Evolutionary conservation across 2,888 invertebrate genomes (phyloP).

Genomic region (Caenorhabditis sulstoni): DNA sequence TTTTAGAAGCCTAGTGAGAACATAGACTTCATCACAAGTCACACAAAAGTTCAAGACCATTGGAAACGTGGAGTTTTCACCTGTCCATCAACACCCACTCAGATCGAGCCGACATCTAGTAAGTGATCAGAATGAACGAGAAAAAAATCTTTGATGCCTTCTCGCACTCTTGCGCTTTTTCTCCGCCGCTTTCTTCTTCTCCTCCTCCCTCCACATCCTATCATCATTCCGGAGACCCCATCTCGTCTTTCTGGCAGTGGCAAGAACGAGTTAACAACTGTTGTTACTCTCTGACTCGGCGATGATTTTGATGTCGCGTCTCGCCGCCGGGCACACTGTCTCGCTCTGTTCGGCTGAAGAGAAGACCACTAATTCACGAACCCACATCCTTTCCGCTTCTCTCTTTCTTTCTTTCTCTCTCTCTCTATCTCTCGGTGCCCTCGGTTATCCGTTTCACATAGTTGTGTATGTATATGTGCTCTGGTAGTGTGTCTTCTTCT

Average conservation of each 20-base stretch:
- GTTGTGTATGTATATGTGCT: slow-evolving; percentile 18
- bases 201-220: neutral
- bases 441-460: slow-evolving; percentile 58
- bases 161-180: neutral
- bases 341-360: slow-evolving; percentile 10
- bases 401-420: too few species aligned
- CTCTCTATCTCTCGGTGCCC: slow-evolving; percentile 16
- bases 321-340: slow-evolving; percentile 23
- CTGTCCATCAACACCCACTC: slow-evolving; percentile 48
- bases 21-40: neutral
- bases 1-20: too few species aligned
- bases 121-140: slow-evolving; percentile 31
- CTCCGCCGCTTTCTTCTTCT: slow-evolving; percentile 1
- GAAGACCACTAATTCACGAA: slow-evolving; percentile 60
- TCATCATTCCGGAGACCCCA: neutral
- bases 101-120: slow-evolving; percentile 35
- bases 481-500: slow-evolving; percentile 17
- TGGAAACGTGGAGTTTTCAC: too few species aligned
- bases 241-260: slow-evolving; percentile 33
- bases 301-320: slow-evolving; percentile 44
- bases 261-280: slow-evolving; percentile 64
- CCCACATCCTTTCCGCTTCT: slow-evolving; percentile 40
- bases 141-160: slow-evolving; percentile 43
- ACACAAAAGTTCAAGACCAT: too few species aligned
- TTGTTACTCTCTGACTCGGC: slow-evolving; percentile 60